A percentile compares a stretch with the other conserved stretches of the same genome.
These are phyloP conservation scores for Phrynosoma blainvillii DNA, from an alignment of 2,113 vertebrate genomes.

Conservation along the genomic window DNA sequence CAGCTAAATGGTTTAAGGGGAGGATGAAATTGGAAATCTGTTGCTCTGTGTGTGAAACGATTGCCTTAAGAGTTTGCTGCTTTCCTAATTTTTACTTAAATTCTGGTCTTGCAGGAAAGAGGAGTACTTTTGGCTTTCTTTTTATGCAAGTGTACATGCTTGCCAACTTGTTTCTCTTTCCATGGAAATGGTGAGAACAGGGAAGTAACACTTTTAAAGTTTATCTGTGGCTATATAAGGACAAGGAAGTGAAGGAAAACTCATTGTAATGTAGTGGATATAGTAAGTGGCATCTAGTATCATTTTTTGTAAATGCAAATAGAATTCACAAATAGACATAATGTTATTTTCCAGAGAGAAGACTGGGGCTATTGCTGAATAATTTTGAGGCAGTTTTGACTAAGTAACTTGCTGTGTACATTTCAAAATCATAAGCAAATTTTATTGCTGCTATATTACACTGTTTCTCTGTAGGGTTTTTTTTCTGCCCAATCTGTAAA, in stretches of 20 bases:
- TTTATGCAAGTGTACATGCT: background rate
- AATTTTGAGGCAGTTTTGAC: background rate
- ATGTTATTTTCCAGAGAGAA: background rate
- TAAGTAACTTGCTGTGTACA: background rate
- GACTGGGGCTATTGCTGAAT: conserved; percentile 29
- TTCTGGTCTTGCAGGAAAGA: conserved; percentile 28
- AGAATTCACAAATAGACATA: background rate
- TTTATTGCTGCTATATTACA: conserved; percentile 46
- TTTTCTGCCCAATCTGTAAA: conserved; percentile 22
- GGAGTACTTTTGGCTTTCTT: conserved; percentile 15
- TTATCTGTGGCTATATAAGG: background rate
- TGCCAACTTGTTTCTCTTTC: conserved; percentile 49
- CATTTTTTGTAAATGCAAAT: background rate
- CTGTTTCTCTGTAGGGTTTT: background rate
- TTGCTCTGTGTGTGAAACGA: background rate
- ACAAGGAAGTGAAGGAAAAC: background rate
- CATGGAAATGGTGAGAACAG: accelerated
- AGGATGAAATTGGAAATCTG: conserved; percentile 7
- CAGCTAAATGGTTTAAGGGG: background rate
- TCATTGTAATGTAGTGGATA: background rate
- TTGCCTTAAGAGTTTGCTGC: conserved; percentile 46
- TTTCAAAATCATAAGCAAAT: conserved; percentile 30
- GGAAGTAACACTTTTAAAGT: background rate
- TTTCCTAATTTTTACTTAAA: conserved; percentile 49
- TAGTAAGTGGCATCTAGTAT: background rate